Evolutionary conservation across 2,113 vertebrate genomes (phyloP).

Genomic region (Periophthalmus modestus): DNA sequence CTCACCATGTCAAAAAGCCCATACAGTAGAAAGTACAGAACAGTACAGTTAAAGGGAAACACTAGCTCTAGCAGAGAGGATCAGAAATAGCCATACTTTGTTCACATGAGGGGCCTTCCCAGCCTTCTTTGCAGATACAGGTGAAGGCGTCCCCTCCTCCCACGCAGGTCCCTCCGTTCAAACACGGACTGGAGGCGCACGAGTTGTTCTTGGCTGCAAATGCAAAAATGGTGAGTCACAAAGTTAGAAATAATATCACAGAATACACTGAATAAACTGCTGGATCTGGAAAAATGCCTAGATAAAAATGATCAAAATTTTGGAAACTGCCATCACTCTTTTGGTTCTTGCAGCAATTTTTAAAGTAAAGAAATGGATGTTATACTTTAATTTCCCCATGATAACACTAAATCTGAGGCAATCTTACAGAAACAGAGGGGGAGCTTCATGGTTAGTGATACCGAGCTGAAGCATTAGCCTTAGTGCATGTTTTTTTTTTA

Average conservation of each 20-base stretch:
- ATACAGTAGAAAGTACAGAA: neutral
- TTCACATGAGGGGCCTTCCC: constrained; percentile 92
- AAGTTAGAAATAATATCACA: neutral
- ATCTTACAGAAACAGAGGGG: too few relatives aligned
- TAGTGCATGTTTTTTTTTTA: neutral
- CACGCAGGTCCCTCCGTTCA: constrained; percentile 93
- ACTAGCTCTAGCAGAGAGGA: neutral
- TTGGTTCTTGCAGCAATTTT: neutral
- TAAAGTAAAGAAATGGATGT: too few relatives aligned
- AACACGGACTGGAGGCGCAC: constrained; percentile 90
- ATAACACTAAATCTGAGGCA: neutral
- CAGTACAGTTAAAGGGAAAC: neutral
- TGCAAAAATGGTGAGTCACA: constrained; percentile 8
- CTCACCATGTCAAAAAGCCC: too few relatives aligned
- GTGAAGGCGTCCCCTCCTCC: constrained; percentile 93
- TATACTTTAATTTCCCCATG: neutral
- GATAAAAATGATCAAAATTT: neutral
- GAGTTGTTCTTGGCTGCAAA: constrained; percentile 89
- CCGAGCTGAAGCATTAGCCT: neutral
- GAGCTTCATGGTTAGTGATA: too few relatives aligned
- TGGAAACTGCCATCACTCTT: neutral
- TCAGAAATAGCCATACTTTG: constrained; percentile 82
- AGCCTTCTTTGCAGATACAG: constrained; percentile 97
- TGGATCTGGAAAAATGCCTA: neutral
- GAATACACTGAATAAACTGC: neutral